A percentile compares a stretch with the other conserved stretches of the same genome.
Evolutionary conservation across 2,113 vertebrate species (phyloP).

Genomic region (Albula glossodonta): DNA sequence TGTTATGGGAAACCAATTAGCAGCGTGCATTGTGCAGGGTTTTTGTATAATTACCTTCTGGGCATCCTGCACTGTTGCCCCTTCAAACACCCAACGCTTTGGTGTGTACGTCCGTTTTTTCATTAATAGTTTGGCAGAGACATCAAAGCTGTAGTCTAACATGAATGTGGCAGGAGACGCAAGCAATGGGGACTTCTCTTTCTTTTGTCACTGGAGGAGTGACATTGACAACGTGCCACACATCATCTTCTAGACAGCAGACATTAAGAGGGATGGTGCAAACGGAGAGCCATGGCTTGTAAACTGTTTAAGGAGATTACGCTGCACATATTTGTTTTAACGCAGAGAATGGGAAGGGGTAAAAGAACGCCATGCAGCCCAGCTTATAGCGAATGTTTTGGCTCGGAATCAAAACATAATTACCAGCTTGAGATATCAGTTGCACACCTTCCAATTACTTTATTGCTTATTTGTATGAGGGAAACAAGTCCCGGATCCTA

Average conservation of each 20-base stretch:
- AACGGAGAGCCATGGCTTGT: background rate
- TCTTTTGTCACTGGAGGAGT: conserved; percentile 1
- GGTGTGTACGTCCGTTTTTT: background rate
- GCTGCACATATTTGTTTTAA: background rate
- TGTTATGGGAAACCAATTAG: conserved; percentile 18
- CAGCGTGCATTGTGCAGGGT: conserved; percentile 2
- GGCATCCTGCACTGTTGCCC: conserved; percentile 1
- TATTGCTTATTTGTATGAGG: conserved; percentile 30
- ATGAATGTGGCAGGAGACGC: background rate
- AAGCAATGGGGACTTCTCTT: background rate
- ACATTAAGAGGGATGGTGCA: background rate
- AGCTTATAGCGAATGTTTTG: background rate
- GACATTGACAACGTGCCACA: conserved; percentile 8
- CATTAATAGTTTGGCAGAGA: conserved; percentile 18
- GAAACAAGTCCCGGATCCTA: conserved; percentile 23
- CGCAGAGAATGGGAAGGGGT: background rate
- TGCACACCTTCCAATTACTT: conserved; percentile 28
- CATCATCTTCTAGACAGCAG: background rate
- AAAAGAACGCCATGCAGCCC: background rate
- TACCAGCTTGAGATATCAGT: conserved; percentile 24
- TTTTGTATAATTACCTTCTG: conserved; percentile 13
- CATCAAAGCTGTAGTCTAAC: background rate
- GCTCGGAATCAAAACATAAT: conserved; percentile 31
- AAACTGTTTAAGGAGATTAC: conserved; percentile 24
- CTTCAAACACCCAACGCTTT: conserved; percentile 1